Percentiles rank a stretch among this genome's conserved stretches.
Conservation (phyloP, 2,888 invertebrate genomes). For the Chaetoderma sp. region DNA sequence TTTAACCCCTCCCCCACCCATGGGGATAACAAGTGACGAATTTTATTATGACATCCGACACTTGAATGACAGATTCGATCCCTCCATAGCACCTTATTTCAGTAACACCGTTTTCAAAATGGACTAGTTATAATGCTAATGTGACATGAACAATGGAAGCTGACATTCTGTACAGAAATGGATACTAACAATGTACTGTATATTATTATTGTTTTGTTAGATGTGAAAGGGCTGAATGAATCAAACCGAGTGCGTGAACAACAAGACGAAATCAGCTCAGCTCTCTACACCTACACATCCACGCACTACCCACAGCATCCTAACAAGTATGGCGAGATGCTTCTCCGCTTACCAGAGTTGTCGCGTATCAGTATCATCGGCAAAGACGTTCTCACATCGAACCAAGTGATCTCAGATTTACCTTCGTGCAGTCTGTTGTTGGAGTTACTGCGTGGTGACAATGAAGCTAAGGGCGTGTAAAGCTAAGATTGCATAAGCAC, state of each 20-base stretch:
- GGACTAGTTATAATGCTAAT: too few relatives aligned
- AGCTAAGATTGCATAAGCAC: too few relatives aligned
- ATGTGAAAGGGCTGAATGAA: constrained; percentile 91
- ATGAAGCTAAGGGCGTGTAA: constrained; percentile 38
- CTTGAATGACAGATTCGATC: too few relatives aligned
- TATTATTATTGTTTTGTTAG: constrained; percentile 73
- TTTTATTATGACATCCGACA: too few relatives aligned
- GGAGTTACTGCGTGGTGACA: constrained; percentile 80
- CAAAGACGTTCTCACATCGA: constrained; percentile 74
- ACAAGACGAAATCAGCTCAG: constrained; percentile 93
- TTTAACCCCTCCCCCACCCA: too few relatives aligned
- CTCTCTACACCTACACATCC: constrained; percentile 90
- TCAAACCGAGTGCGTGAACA: constrained; percentile 94
- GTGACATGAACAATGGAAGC: too few relatives aligned
- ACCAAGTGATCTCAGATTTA: constrained; percentile 74
- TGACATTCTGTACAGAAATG: too few relatives aligned
- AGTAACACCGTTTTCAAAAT: too few relatives aligned
- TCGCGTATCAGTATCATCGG: constrained; percentile 95
- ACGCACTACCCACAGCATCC: constrained; percentile 92
- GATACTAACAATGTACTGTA: too few relatives aligned
- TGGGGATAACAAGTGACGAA: too few relatives aligned
- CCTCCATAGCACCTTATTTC: too few relatives aligned
- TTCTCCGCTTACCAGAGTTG: constrained; percentile 92
- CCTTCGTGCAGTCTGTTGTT: constrained; percentile 95
- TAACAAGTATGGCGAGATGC: constrained; percentile 93